These are phyloP conservation scores for Platichthys stellatus DNA, from an alignment of 2,113 vertebrate species.

Conservation along the genomic window DNA sequence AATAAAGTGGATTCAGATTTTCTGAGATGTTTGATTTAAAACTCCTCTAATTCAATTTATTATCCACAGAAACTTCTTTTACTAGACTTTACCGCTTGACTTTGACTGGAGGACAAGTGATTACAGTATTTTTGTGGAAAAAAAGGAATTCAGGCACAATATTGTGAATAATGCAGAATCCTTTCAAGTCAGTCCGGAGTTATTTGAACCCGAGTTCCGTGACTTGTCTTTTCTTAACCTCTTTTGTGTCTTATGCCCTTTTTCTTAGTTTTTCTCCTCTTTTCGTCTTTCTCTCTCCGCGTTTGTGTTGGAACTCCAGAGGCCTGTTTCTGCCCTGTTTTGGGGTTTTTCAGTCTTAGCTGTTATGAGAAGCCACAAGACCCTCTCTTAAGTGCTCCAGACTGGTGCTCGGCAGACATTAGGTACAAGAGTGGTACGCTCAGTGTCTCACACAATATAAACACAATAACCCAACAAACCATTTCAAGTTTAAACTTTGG, in stretches of 20 bases:
- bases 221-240: not conserved
- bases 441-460: no score
- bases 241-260: not conserved
- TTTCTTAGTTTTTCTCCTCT: not conserved
- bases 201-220: not conserved
- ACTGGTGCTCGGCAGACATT: no score
- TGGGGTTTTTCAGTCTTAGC: not conserved
- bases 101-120: not conserved
- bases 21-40: conserved; percentile 3
- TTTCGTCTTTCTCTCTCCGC: not conserved
- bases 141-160: not conserved
- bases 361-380: conserved; percentile 20
- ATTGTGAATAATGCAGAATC: not conserved
- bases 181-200: not conserved
- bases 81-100: not conserved
- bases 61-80: not conserved
- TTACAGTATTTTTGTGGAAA: not conserved
- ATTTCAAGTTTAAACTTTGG: no score
- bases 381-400: not conserved
- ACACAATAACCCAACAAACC: no score
- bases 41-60: no score
- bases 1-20: conserved; percentile 21
- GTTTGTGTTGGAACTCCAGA: not conserved
- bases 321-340: not conserved
- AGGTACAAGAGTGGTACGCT: no score